Conservation (phyloP, 2,888 invertebrate genomes). For the Dendrolimus pini region DNA sequence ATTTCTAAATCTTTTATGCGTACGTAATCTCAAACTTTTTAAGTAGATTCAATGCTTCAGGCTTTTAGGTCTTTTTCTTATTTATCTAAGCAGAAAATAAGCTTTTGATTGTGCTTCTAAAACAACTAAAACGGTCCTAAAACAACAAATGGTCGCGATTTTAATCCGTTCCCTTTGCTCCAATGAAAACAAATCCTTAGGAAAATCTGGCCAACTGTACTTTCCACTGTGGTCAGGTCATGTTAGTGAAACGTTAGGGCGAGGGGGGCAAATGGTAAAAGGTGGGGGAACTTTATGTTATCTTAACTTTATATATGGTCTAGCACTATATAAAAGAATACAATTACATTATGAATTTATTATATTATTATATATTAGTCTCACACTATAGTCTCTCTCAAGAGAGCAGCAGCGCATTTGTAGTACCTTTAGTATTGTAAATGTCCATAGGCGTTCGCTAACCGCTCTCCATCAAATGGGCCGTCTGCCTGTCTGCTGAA, state of each 20-base stretch:
- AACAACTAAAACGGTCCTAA: constrained; percentile 23
- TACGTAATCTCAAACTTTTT: no score
- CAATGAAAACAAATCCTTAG: constrained; percentile 23
- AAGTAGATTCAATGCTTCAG: not conserved
- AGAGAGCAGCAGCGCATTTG: no score
- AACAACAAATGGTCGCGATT: constrained; percentile 21
- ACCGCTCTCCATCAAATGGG: no score
- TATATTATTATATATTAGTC: no score
- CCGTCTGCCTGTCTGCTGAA: no score
- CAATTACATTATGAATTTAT: no score
- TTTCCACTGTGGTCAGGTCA: not conserved
- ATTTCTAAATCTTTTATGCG: no score
- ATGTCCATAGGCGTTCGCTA: no score
- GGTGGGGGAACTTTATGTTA: not conserved
- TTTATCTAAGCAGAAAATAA: constrained; percentile 10
- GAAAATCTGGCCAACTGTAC: constrained; percentile 14
- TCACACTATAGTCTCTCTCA: no score
- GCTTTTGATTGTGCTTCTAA: constrained; percentile 9
- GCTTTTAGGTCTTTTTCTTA: not conserved
- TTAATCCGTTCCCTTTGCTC: constrained; percentile 13
- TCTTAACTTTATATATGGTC: not conserved
- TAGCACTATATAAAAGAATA: no score
- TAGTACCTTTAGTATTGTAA: no score
- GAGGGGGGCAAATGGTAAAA: not conserved
- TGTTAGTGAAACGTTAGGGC: not conserved